phyloP scores from a whole-genome alignment of 2,888 invertebrate genomes.

The Troides oblongomaculatus region DNA sequence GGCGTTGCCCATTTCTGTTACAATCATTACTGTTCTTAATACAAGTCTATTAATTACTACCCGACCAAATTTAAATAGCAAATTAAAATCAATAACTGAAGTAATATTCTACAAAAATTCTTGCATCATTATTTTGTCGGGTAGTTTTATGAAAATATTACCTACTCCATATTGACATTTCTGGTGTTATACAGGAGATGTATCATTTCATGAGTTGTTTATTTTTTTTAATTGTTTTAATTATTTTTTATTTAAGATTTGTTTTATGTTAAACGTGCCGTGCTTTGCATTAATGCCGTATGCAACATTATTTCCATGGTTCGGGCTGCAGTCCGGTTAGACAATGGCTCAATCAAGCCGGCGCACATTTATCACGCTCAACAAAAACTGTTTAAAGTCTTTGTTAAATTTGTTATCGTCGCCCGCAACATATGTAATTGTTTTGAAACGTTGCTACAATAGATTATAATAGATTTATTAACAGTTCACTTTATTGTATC shows the following conservation, averaged over 20 bases:
- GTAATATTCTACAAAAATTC: no score
- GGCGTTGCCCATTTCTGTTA: no score
- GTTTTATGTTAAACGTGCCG: neutral
- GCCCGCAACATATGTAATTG: constrained; percentile 20
- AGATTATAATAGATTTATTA: constrained; percentile 14
- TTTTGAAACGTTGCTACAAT: constrained; percentile 19
- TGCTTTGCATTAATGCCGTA: neutral
- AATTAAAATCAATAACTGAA: no score
- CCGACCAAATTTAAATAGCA: no score
- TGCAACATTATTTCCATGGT: neutral
- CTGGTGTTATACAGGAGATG: no score
- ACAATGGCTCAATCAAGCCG: constrained; percentile 23
- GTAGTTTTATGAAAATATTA: no score
- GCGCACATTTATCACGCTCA: constrained; percentile 17
- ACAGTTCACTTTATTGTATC: constrained; percentile 10
- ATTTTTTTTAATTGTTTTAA: no score
- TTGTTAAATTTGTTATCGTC: constrained; percentile 26
- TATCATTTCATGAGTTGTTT: no score
- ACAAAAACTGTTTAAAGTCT: constrained; percentile 16
- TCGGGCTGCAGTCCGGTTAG: neutral
- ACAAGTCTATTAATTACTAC: no score
- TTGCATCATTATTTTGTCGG: no score
- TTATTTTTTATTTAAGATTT: neutral
- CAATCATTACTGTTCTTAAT: no score
- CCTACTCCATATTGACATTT: no score